These are phyloP conservation scores for Calameuta filiformis DNA, from an alignment of 2,888 invertebrate genomes.

Conservation along the genomic window DNA sequence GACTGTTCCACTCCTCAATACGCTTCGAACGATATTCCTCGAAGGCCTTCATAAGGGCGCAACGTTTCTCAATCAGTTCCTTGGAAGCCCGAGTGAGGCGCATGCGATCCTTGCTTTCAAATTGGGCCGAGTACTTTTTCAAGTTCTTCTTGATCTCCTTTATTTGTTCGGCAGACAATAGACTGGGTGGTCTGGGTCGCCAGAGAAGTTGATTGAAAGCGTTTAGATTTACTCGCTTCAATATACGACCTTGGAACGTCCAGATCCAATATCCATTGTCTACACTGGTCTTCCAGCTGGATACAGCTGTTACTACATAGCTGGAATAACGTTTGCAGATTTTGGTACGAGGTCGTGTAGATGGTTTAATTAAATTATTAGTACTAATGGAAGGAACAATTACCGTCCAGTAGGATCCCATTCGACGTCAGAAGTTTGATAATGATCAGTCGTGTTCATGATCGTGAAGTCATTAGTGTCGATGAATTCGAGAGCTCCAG, in stretches of 20 bases:
- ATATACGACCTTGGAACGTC: conserved; percentile 92
- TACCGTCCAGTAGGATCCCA: conserved; percentile 98
- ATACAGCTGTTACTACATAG: conserved; percentile 94
- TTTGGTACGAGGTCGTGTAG: neutral
- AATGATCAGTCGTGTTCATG: conserved; percentile 96
- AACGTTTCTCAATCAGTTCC: conserved; percentile 93
- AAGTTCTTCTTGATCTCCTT: conserved; percentile 97
- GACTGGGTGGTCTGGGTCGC: conserved; percentile 92
- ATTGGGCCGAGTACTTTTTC: conserved; percentile 95
- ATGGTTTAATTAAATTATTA: neutral
- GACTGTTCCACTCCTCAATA: conserved; percentile 78
- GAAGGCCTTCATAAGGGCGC: conserved; percentile 88
- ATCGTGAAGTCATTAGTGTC: conserved; percentile 95
- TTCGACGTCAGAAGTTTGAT: conserved; percentile 93
- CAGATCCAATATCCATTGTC: conserved; percentile 94
- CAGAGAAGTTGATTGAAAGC: conserved; percentile 95
- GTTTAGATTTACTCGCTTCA: conserved; percentile 87
- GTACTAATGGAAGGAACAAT: neutral
- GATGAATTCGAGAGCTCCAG: conserved; percentile 93
- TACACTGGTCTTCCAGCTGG: conserved; percentile 95
- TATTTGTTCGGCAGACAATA: conserved; percentile 85
- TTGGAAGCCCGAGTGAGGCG: conserved; percentile 92
- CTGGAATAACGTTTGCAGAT: conserved; percentile 25
- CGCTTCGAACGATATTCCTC: conserved; percentile 83
- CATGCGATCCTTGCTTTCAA: conserved; percentile 96